phyloP scores from a whole-genome alignment of 2,888 invertebrate genomes.

The Tanaodytes sp. region DNA sequence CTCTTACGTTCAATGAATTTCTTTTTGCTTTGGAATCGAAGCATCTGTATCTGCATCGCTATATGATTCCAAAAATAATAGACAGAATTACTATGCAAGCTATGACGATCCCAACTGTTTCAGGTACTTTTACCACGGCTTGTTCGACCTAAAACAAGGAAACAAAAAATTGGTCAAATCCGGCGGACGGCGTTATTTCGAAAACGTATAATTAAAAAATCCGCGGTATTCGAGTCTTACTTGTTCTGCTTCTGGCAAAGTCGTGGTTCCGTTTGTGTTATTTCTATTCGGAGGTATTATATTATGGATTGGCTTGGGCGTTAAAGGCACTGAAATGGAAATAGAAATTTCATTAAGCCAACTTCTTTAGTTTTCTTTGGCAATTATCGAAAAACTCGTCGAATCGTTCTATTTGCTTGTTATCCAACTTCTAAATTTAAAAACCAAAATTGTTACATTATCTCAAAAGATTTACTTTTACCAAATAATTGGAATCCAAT shows the following conservation, averaged over 20 bases:
- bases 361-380: no score
- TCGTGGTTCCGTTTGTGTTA: conserved; percentile 64
- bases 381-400: no score
- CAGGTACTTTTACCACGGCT: conserved; percentile 63
- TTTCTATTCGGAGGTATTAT: conserved; percentile 75
- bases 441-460: no score
- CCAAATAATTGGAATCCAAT: no score
- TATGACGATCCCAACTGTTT: conserved; percentile 65
- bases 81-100: conserved; percentile 62
- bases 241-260: conserved; percentile 66
- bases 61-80: conserved; percentile 60
- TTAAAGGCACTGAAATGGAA: conserved; percentile 75
- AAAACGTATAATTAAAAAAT: no score
- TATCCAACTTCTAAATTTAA: no score
- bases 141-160: conserved; percentile 62
- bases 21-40: conserved; percentile 62
- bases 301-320: conserved; percentile 76
- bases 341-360: no score
- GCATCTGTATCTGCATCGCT: conserved; percentile 60
- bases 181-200: no score
- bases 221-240: no score
- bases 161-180: no score
- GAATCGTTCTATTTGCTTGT: no score
- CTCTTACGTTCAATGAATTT: conserved; percentile 62
- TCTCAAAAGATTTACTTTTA: no score